Evolutionary conservation across 1,140 invertebrate genomes (phyloP).

Genomic region (Atta texana): DNA sequence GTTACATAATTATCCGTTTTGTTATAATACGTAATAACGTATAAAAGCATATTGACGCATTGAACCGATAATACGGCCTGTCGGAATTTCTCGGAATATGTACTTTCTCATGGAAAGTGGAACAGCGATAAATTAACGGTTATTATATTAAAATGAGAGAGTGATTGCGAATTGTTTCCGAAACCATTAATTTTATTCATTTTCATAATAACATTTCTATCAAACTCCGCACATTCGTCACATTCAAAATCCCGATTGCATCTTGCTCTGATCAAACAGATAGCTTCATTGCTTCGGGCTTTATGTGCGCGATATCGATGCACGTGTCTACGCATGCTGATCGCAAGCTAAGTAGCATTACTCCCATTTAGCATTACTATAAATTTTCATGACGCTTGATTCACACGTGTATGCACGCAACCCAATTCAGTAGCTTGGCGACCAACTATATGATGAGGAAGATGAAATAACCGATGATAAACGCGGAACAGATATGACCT

Average conservation of each 20-base stretch:
- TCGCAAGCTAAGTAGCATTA: slow-evolving; percentile 37
- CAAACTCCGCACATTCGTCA: background rate
- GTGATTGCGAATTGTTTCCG: slow-evolving; percentile 9
- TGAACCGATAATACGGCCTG: slow-evolving; percentile 10
- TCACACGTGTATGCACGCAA: slow-evolving; percentile 21
- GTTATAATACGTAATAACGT: slow-evolving; percentile 11
- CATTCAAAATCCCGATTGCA: background rate
- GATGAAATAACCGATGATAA: slow-evolving; percentile 74
- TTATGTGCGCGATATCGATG: background rate
- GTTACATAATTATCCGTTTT: slow-evolving; percentile 49
- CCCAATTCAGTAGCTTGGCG: slow-evolving; percentile 57
- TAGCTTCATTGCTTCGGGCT: slow-evolving; percentile 9
- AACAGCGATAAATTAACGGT: slow-evolving; percentile 34
- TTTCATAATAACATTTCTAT: background rate
- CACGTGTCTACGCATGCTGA: background rate
- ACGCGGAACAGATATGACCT: slow-evolving; percentile 62
- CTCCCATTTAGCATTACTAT: slow-evolving; percentile 44
- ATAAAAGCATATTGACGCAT: slow-evolving; percentile 34
- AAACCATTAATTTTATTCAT: slow-evolving; percentile 18
- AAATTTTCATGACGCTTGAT: slow-evolving; percentile 57
- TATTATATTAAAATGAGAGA: slow-evolving; percentile 8
- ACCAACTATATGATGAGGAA: slow-evolving; percentile 52
- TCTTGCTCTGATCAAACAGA: background rate
- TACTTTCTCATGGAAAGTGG: slow-evolving; percentile 53
- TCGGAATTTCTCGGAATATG: slow-evolving; percentile 35